Base-by-base conservation (phyloP, 2,113 vertebrate genomes). In the Zosterops japonicus region DNA sequence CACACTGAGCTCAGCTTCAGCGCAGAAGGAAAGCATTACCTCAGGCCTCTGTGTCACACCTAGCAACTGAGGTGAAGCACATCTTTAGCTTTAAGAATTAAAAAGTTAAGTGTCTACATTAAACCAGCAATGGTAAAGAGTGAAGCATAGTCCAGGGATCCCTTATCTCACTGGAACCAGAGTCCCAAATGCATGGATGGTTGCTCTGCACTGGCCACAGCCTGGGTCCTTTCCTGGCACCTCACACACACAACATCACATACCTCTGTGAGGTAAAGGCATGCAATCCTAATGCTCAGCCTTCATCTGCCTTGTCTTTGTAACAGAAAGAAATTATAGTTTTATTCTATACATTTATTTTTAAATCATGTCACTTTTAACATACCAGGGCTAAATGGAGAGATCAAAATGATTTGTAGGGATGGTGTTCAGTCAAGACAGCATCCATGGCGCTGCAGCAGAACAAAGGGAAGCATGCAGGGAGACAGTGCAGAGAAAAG, bases 391-490 rank as follows among this genome's bases (percentile, higher is more conserved):
- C n/a, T 72, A 88, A 94, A 81, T 31, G 35, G 60, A 89, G 77
- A 89, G 83, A 94, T 93, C 35, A 90, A 49, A 86, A 78, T 0
- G 0, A 75, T 89, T 87, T 90, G 46, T 84, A 84, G 87, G 80
- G 72, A 14, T 36, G 1, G 1, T 64, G 36, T 25, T 78, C 69
- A 50, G n/a, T 41, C 2, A 12, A 90, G 79, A 23, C 67, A 74
- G 50, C 74, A 71, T 79, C 70, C 8, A 5, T 53, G 77, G 69
- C 0, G 1, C 90, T 78, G 85, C 69, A 82, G 83, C 0, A 4
- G 83, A 83, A 96, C 88, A 93, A 94, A 94, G 69, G 77, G 86
- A 95, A 90, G 68, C 80, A 85, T 4, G 42, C 69, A 68, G 88
- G 87, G 79, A 95, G 41, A 70, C 69, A 81, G 88, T 36, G 65